phyloP scores from a whole-genome alignment of 53 echinoderm and acorn worm species.

The Luidia sarsii region DNA sequence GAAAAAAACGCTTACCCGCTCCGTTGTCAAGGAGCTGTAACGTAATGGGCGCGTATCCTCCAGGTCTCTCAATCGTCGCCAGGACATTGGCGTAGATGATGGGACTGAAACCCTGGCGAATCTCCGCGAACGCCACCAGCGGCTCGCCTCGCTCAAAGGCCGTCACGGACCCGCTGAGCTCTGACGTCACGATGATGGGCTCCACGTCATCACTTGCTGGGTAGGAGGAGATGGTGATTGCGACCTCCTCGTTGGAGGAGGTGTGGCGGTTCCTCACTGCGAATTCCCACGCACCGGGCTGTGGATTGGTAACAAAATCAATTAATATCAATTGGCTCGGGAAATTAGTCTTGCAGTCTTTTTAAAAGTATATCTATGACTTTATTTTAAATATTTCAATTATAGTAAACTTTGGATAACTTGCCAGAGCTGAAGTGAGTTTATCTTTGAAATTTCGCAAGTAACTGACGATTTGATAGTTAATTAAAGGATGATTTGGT shows the following conservation, averaged over 20 bases:
- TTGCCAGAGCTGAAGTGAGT: no score
- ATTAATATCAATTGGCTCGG: background rate
- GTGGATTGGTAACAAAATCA: background rate
- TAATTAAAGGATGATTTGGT: no score
- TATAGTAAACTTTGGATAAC: background rate
- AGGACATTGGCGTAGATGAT: slow-evolving; percentile 60
- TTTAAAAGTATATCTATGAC: background rate
- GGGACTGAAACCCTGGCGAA: slow-evolving; percentile 61
- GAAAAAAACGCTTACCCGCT: no score
- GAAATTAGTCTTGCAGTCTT: background rate
- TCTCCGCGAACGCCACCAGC: slow-evolving; percentile 58
- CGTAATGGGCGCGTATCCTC: slow-evolving; percentile 10
- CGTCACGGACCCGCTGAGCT: slow-evolving; percentile 51
- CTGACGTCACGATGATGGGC: slow-evolving; percentile 65
- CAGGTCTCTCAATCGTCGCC: slow-evolving; percentile 64
- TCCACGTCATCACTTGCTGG: slow-evolving; percentile 50
- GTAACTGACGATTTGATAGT: no score
- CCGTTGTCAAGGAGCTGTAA: slow-evolving; percentile 69
- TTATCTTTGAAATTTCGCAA: no score
- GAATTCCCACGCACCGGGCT: slow-evolving; percentile 53
- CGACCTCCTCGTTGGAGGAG: slow-evolving; percentile 7
- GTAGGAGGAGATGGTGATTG: slow-evolving; percentile 49
- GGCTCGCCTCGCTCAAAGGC: slow-evolving; percentile 49
- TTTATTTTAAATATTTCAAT: background rate
- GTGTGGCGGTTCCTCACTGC: background rate